Percentiles rank a stretch among this genome's conserved stretches.
Conservation (phyloP, 2,113 vertebrate genomes). For the Cebus imitator region DNA sequence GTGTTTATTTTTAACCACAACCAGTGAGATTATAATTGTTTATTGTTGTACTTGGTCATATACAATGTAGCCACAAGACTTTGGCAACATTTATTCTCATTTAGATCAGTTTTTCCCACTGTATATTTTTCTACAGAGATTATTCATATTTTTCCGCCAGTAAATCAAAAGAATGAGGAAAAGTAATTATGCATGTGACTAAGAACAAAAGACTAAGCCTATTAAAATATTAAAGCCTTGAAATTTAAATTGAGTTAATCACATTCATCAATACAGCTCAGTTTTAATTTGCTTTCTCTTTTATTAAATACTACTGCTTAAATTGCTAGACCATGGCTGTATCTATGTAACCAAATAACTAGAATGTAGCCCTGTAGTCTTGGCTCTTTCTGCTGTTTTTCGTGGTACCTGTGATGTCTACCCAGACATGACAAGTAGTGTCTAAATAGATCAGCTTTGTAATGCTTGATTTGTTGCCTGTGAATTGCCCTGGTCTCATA, state of each 20-base stretch:
- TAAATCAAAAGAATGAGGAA: constrained; percentile 40
- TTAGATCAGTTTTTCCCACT: constrained; percentile 12
- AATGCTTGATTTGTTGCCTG: neutral
- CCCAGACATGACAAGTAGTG: neutral
- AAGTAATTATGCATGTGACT: constrained; percentile 56
- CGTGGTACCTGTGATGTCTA: neutral
- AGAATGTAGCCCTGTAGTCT: neutral
- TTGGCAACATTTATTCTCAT: neutral
- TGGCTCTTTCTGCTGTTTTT: neutral
- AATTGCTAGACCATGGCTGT: neutral
- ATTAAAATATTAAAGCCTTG: constrained; percentile 59
- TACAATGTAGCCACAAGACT: neutral
- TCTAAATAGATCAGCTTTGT: neutral
- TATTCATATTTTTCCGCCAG: constrained; percentile 50
- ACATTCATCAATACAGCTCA: constrained; percentile 64
- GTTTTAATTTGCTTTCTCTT: constrained; percentile 66
- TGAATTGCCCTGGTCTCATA: neutral
- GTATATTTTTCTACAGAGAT: constrained; percentile 56
- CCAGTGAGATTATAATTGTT: neutral
- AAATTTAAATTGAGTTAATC: constrained; percentile 70
- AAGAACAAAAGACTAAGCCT: constrained; percentile 61
- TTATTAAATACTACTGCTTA: constrained; percentile 41
- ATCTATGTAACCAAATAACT: neutral
- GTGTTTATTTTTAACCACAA: neutral
- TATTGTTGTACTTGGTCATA: neutral